Percentiles rank a stretch among this genome's conserved stretches.
phyloP scores from a whole-genome alignment of 2,888 invertebrate genomes.

The Serrognathus titanus region DNA sequence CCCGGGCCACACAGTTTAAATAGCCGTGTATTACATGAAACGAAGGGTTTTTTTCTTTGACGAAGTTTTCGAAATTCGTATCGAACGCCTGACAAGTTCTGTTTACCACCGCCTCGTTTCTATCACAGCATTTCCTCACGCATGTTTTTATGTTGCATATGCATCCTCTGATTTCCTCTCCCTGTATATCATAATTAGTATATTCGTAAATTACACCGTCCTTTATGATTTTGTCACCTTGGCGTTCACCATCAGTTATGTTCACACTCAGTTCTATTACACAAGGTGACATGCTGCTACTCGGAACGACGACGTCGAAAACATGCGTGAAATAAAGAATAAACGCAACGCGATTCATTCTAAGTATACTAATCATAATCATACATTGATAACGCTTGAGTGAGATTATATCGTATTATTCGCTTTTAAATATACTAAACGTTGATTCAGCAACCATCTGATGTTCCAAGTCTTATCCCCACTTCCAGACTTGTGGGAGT shows the following conservation, averaged over 20 bases:
- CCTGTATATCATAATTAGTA: slow-evolving; percentile 7
- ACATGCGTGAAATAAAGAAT: neutral
- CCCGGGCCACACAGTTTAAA: neutral
- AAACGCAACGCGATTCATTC: neutral
- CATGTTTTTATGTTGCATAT: slow-evolving; percentile 15
- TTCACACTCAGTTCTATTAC: slow-evolving; percentile 1
- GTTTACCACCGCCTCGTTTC: neutral
- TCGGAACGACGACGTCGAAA: neutral
- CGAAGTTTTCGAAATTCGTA: too few relatives aligned
- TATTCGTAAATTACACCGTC: slow-evolving; percentile 8
- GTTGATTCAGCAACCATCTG: too few relatives aligned
- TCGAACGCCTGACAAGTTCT: neutral
- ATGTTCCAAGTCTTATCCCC: too few relatives aligned
- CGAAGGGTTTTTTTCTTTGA: too few relatives aligned
- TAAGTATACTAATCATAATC: too few relatives aligned
- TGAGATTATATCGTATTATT: too few relatives aligned
- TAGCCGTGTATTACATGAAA: neutral
- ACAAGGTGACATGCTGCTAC: neutral
- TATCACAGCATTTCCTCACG: slow-evolving; percentile 18
- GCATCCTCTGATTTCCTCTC: slow-evolving; percentile 9
- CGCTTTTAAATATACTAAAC: too few relatives aligned
- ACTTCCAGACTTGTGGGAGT: too few relatives aligned
- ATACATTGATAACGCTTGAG: too few relatives aligned
- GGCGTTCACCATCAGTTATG: slow-evolving; percentile 5
- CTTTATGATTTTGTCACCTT: slow-evolving; percentile 3